Conservation (phyloP, 2,113 vertebrate genomes). For the Ahaetulla prasina region DNA sequence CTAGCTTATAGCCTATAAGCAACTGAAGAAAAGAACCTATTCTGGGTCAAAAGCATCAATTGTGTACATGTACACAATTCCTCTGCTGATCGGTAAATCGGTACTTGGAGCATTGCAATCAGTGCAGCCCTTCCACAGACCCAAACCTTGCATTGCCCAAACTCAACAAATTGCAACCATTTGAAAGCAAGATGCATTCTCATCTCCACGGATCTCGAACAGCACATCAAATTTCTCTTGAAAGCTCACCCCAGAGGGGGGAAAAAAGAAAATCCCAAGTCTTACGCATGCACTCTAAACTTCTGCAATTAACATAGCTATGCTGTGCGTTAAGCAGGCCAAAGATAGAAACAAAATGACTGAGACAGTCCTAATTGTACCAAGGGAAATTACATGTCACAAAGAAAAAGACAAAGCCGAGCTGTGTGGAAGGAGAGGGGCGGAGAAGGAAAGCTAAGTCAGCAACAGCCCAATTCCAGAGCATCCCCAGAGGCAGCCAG, state of each 20-base stretch:
- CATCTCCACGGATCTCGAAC: neutral
- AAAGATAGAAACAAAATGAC: constrained; percentile 63
- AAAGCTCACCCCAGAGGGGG: neutral
- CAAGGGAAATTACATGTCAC: constrained; percentile 44
- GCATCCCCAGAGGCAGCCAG: constrained; percentile 49
- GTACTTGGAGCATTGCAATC: neutral
- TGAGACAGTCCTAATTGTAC: constrained; percentile 58
- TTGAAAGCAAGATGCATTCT: neutral
- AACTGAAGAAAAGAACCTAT: neutral
- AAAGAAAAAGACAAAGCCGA: constrained; percentile 58
- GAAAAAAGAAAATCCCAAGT: constrained; percentile 5
- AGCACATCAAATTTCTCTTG: constrained; percentile 31
- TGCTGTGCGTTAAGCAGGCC: constrained; percentile 53
- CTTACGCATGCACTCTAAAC: constrained; percentile 6
- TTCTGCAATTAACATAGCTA: constrained; percentile 55
- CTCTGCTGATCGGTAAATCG: neutral
- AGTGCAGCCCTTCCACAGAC: neutral
- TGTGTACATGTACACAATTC: neutral
- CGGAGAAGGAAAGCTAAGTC: constrained; percentile 54
- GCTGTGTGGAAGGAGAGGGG: constrained; percentile 56
- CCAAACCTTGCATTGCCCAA: neutral
- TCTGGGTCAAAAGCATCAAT: neutral
- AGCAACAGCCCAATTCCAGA: constrained; percentile 54
- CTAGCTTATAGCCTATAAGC: neutral
- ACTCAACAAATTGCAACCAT: neutral